A percentile compares a stretch with the other conserved stretches of the same genome.
Conservation (phyloP, 2,113 vertebrate genomes). For the Oophaga pumilio region DNA sequence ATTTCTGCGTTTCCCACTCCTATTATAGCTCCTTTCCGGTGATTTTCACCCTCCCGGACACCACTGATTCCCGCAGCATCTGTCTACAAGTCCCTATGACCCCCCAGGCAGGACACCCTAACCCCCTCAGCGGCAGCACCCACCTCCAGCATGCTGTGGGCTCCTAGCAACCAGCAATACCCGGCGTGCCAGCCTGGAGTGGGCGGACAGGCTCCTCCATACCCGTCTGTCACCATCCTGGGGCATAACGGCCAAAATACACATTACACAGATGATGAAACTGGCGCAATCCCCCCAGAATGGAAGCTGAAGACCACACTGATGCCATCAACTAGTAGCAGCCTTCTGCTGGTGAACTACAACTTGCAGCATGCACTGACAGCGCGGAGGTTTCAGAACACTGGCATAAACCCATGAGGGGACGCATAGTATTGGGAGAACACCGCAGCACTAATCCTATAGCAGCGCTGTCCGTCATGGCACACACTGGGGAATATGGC, state of each 20-base stretch:
- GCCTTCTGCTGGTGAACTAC: background rate
- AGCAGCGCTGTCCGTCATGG: too few relatives aligned
- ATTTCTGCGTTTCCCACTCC: conserved; percentile 16
- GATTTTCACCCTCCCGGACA: background rate
- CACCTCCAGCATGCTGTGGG: background rate
- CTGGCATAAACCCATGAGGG: too few relatives aligned
- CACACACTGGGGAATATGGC: too few relatives aligned
- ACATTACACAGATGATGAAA: background rate
- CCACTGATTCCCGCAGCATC: conserved; percentile 16
- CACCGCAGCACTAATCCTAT: too few relatives aligned
- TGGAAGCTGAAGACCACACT: background rate
- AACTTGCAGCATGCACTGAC: background rate
- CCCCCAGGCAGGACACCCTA: conserved; percentile 16
- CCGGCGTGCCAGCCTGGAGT: background rate
- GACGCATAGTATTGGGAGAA: too few relatives aligned
- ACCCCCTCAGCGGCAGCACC: conserved; percentile 2
- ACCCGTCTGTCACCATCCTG: too few relatives aligned
- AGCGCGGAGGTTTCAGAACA: background rate
- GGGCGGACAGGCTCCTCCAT: background rate
- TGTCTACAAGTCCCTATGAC: background rate
- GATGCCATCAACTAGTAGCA: background rate
- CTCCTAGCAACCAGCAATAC: conserved; percentile 26
- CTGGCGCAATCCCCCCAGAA: background rate
- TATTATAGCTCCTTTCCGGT: conserved; percentile 42
- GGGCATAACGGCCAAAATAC: too few relatives aligned